phyloP scores from a whole-genome alignment of 2,797 vertebrate genomes.

The Yasuhikotakia modesta region DNA sequence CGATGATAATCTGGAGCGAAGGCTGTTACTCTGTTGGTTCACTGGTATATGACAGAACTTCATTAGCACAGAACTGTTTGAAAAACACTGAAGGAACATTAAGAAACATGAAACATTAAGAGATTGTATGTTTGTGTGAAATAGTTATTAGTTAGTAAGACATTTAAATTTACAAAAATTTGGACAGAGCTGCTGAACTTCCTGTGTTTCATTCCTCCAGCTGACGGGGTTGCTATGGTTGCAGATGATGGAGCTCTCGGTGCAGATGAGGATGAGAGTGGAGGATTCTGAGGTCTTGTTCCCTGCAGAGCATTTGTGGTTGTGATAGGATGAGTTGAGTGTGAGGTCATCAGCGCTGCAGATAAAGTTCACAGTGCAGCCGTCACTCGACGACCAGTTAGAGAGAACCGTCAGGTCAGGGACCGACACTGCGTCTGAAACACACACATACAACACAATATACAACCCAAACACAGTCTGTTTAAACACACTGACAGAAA shows the following conservation, averaged over 20 bases:
- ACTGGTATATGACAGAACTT: too few relatives aligned
- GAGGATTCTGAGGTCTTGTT: accelerated
- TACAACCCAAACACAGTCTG: too few relatives aligned
- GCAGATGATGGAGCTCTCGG: constrained; percentile 52
- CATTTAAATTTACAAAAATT: neutral
- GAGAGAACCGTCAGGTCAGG: constrained; percentile 10
- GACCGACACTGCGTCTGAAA: constrained; percentile 32
- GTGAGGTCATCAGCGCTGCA: constrained; percentile 39
- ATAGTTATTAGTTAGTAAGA: neutral
- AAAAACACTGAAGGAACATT: too few relatives aligned
- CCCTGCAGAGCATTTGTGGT: constrained; percentile 27
- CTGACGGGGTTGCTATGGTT: constrained; percentile 66
- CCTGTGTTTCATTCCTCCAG: neutral
- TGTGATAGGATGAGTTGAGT: constrained; percentile 26
- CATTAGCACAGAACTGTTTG: too few relatives aligned
- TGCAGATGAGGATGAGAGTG: constrained; percentile 18
- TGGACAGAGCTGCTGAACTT: neutral
- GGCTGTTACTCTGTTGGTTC: too few relatives aligned
- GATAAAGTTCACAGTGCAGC: constrained; percentile 40
- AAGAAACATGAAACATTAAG: too few relatives aligned
- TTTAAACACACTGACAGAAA: too few relatives aligned
- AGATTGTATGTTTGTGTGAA: neutral
- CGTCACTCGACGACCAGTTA: neutral
- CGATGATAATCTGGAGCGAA: too few relatives aligned
- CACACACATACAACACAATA: neutral